A percentile compares a stretch with the other conserved stretches of the same genome.
Conservation (phyloP, 2,888 invertebrate species). For the Tetrapedia diversipes region DNA sequence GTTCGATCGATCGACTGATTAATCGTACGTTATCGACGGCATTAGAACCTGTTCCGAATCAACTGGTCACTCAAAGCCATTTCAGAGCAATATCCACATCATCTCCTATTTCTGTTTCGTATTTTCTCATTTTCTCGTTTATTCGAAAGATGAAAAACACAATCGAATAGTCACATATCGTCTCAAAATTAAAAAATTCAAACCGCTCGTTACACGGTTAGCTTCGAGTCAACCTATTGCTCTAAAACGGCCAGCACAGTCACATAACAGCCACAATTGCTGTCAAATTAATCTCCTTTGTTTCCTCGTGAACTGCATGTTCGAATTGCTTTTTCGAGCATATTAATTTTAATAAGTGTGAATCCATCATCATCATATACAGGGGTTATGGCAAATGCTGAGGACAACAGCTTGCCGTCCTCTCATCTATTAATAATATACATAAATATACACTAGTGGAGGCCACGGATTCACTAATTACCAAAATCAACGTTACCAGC, state of each 20-base stretch:
- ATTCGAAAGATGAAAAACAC: neutral
- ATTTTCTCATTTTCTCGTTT: neutral
- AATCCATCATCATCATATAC: constrained; percentile 75
- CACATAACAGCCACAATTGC: neutral
- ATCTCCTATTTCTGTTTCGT: neutral
- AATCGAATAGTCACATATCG: neutral
- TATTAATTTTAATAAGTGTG: constrained; percentile 82
- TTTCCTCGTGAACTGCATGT: constrained; percentile 26
- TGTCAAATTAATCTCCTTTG: constrained; percentile 1
- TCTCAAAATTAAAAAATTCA: too few species aligned
- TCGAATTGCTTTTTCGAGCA: constrained; percentile 36
- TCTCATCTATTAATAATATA: constrained; percentile 58
- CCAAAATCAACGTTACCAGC: constrained; percentile 75
- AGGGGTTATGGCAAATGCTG: constrained; percentile 78
- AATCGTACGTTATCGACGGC: neutral
- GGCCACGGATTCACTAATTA: constrained; percentile 79
- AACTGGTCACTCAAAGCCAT: neutral
- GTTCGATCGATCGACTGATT: neutral
- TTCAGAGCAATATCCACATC: neutral
- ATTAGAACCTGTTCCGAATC: neutral
- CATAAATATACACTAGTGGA: constrained; percentile 74
- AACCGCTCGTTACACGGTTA: neutral
- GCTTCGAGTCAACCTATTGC: neutral
- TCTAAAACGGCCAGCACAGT: neutral
- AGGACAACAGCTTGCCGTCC: constrained; percentile 46